Evolutionary conservation across 2,113 vertebrate species (phyloP).

Genomic region (Delphinapterus leucas): DNA sequence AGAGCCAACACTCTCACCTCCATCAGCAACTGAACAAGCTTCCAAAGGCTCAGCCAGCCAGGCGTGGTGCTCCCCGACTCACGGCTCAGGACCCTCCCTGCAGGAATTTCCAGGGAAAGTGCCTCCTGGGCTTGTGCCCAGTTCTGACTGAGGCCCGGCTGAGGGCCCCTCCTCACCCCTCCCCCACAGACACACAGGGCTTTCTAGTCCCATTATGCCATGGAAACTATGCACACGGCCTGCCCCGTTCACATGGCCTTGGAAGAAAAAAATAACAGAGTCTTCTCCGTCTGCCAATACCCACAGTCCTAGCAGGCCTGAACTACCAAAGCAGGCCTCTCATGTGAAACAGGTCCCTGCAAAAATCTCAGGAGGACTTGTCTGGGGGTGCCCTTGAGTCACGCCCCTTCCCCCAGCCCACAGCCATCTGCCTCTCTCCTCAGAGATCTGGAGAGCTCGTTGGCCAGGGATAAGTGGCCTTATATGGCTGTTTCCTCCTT

Average conservation of each 20-base stretch:
- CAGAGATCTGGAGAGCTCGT: not conserved
- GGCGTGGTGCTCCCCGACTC: not conserved
- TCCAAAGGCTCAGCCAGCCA: not conserved
- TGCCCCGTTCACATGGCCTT: conserved; percentile 76
- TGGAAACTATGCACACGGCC: conserved; percentile 72
- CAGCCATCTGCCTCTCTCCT: not conserved
- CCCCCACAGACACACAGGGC: conserved; percentile 68
- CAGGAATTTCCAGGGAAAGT: conserved; percentile 29
- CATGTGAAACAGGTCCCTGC: conserved; percentile 48
- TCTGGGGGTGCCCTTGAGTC: not conserved
- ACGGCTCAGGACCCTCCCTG: not conserved
- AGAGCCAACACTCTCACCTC: not conserved
- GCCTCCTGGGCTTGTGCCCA: conserved; percentile 48
- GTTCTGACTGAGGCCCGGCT: conserved; percentile 25
- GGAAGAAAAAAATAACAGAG: conserved; percentile 64
- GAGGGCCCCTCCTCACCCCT: conserved; percentile 42
- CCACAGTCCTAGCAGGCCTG: conserved; percentile 32
- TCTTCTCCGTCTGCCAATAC: conserved; percentile 58
- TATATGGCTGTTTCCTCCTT: conserved; percentile 3
- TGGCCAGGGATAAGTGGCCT: not conserved
- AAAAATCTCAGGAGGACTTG: conserved; percentile 54
- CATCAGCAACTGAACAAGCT: not conserved
- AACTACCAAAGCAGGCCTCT: not conserved
- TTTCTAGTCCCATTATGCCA: conserved; percentile 73
- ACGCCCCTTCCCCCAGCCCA: not conserved